Evolutionary conservation across 2,888 invertebrate species (phyloP), one percentile per base, ranked within the genome.

Genomic region (Cosmia pyralina): DNA sequence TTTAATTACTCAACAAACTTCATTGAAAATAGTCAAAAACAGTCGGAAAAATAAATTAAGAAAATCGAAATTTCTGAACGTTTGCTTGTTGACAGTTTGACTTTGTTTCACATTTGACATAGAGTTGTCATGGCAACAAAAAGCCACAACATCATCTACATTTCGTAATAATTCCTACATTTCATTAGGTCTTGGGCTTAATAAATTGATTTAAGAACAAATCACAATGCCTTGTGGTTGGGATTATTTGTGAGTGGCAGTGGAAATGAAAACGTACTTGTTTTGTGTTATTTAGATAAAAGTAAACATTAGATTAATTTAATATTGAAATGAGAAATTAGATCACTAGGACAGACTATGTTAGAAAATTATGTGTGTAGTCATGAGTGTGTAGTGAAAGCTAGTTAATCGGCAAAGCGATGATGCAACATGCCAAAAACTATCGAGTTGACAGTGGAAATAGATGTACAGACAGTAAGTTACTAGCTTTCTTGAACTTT

Each of bases 361-460:
- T 22, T 50, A 41, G 65, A 62, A 76, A 86, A 85, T 85, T 71
- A 74, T 34, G 66, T 79, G 66, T 65, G 68, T 79, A 75, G 48
- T 65, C 65, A 86, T 85, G 87, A 68, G 62, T 75, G 82, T 86
- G 55, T 74, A 77, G 48, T 83, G 50, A 72, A 74, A 77, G 46
- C 65, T 62, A 78, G 48, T 38, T 69, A 64, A 59, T 79, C 75
- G 75, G 70, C 82, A 46, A 85, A 84, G 87, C 86, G 78, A 86
- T 78, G 72, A 74, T 88, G 75, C 86, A 92, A 82, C 74, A 96
- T 96, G 96, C 96, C 96, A 78, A 97, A 97, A 94, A 94, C 95
- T 76, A 96, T 97, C 82, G 96, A 97, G 88, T 93, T 97, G 75
- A 96, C 96, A 86, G 95, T 97, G 72, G 96, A 97, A 94, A 90